phyloP scores from a whole-genome alignment of 2,113 vertebrate genomes.

The Herpailurus yagouaroundi region DNA sequence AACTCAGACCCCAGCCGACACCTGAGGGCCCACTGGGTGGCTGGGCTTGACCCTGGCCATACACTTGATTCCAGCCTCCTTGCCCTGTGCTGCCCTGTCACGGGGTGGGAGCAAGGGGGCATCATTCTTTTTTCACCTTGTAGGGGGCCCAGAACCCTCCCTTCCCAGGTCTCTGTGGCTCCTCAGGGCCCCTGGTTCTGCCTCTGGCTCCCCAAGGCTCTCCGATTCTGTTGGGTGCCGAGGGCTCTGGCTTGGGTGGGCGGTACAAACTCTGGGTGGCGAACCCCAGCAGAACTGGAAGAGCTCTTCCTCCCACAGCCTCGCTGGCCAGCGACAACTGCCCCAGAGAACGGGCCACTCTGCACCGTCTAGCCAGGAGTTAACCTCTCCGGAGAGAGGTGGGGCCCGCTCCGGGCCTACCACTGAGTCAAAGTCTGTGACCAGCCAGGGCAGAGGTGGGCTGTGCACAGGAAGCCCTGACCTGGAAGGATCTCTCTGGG shows the following conservation, averaged over 20 bases:
- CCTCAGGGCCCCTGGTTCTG: background rate
- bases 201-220: background rate
- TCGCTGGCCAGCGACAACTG: background rate
- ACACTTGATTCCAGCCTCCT: background rate
- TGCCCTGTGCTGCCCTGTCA: background rate
- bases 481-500: background rate
- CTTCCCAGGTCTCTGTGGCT: background rate
- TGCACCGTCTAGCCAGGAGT: background rate
- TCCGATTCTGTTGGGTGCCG: accelerated
- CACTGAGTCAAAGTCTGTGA: background rate
- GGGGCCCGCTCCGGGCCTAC: background rate
- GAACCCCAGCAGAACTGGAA: background rate
- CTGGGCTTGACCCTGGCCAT: background rate
- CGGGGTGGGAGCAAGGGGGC: too few relatives aligned
- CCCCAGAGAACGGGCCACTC: background rate
- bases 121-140: background rate
- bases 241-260: background rate
- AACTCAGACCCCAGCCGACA: background rate
- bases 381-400: slow-evolving; percentile 21
- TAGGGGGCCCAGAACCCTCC: background rate
- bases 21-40: background rate
- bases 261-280: background rate
- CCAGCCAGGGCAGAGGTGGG: background rate
- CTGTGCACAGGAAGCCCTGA: slow-evolving; percentile 3
- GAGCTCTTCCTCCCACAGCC: background rate